Base-by-base conservation (phyloP, 1,140 invertebrate species). In the Papilio polyxenes region DNA sequence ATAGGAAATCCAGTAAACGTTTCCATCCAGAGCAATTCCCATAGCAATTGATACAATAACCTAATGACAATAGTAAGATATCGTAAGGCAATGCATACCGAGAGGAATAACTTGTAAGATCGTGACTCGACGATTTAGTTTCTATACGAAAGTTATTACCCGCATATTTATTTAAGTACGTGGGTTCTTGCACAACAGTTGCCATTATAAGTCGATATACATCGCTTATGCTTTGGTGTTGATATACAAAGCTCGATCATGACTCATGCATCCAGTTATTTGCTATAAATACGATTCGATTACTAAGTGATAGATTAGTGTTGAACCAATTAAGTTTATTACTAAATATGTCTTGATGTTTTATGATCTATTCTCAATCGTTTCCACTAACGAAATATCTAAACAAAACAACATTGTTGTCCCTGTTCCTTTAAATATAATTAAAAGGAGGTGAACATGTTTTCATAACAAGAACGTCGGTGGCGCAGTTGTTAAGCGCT, bases 101-200 rank as follows among this genome's bases (percentile, higher is more conserved):
- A 80, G 77, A 80, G 56, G 84, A 86, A 91, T 89, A 86, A 89
- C 85, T 88, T 87, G 87, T 88, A 85, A 84, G 87, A 83, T 91
- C 91, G 92, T 93, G 91, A 93, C 91, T 91, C 80, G 89, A 87
- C 91, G 91, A 92, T 92, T 93, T 91, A 87, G 89, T 91, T 90
- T 91, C 89, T 90, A 92, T 92, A 92, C 86, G 88, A 91, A 92
- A 92, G 90, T 92, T 92, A 92, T 92, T 92, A 89, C 88, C 82
- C 85, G 85, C 89, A 92, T 89, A 90, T 91, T 90, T 91, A 91
- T 93, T 92, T 91, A 89, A 92, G 90, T 92, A 92, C 91, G 91
- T 93, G 90, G 90, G 89, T 85, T 89, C 90, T 92, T 92, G 90
- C 89, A 88, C 86, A 92, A 92, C 84, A 83, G 86, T 88, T 89